Evolutionary conservation across 2,888 invertebrate species (phyloP), one percentile per base, ranked within the genome.

Genomic region (Chrysopilus asiliformis): DNA sequence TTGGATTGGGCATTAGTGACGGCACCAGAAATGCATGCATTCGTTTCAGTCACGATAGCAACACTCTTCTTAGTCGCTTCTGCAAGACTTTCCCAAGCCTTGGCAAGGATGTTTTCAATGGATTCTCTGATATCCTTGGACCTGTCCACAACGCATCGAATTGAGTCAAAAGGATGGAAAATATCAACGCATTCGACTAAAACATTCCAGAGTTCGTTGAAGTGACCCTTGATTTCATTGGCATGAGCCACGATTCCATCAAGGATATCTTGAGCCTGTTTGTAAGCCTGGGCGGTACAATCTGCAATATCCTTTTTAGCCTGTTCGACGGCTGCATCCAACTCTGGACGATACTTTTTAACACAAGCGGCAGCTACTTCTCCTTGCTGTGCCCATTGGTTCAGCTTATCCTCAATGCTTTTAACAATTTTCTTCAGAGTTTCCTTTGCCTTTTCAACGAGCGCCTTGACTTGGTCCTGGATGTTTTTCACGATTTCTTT

Each of bases 301-400:
- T 7, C 4, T 13, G 29, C 10, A n/a, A 36, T 6, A 16, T 8
- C 16, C 9, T 30, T 1, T n/a, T 24, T 4, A 4, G 22, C 15
- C 12, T 22, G 4, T 4, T 24, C 10, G 6, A 36, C 3, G 18
- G 6, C 36, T 17, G 3, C 17, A 10, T 24, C 12, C 4, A 36
- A 6, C n/a, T 14, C 17, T 16, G 30, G 28, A 7, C 36, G 10
- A 13, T 24, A 9, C 3, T 24, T 10, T 12, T 36, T 24, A 13
- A 30, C 30, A 18, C 36, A 36, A 30, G 22, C 5, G 10, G n/a
- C 3, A 5, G 36, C 30, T 16, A 9, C 3, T 24, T 22, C 30
- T 24, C 12, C 20, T 17, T 29, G 10, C 24, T 36, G 16, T 2
- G 29, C 30, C 12, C 29, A 24, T 22, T 30, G 24, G 5, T 24